Evolutionary conservation across 2,888 invertebrate genomes (phyloP), one percentile per base, ranked within the genome.

Genomic region (Agrilus biguttatus): DNA sequence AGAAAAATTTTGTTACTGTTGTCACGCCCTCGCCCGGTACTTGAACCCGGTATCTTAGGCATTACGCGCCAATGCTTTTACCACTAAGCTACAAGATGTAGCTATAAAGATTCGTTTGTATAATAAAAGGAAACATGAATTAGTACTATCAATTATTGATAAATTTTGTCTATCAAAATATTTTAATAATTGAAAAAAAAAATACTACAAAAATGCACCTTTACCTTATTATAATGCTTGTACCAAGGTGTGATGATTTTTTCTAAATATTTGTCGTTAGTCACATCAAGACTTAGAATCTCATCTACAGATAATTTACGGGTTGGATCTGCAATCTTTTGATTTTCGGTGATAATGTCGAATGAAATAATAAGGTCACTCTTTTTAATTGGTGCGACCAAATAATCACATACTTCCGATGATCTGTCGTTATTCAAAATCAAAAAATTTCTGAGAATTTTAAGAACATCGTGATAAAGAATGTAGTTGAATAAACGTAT

Each of bases 211-310:
- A n/a, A 14, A 13, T 14, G 17, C 17, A 17, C 4, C 59, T 61
- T 53, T 53, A 74, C 62, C 37, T 62, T 60, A 38, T 69, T 65
- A 2, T 72, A 61, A 10, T 65, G 65, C 51, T 81, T 70, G 61
- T 96, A 96, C 78, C 86, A 90, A 0, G 95, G 93, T 46, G 80
- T 78, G 1, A 97, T 83, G 0, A 97, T 78, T 36, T 77, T 74
- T 51, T 83, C 71, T 23, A 77, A 67, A 60, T 83, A 90, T 14
- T 72, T 72, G 33, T 78, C 73, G 8, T 69, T 62, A 0, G 67
- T 67, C 8, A 85, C 78, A 0, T 58, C 47, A 39, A 78, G 60
- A 1, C 62, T 57, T 21, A 60, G 56, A 37, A 74, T 68, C 50
- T 78, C 74, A 44, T 69, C 66, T 36, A 66, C 57, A 0, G 68